Conservation (phyloP, 1,140 invertebrate species). For the Drosophila burlai region DNA sequence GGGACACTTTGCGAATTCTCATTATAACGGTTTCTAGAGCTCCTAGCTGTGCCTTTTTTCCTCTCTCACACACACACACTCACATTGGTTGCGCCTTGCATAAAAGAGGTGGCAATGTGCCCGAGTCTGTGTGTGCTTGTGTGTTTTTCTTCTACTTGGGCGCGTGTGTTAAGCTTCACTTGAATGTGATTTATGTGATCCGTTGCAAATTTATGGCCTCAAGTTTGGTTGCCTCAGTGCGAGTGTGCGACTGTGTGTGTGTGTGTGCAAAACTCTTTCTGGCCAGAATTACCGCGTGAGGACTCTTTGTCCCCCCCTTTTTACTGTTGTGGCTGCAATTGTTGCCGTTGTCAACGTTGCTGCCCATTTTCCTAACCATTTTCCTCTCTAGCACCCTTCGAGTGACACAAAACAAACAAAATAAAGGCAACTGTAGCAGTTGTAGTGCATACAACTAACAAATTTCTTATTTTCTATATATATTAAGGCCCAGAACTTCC, state of each 20-base stretch:
- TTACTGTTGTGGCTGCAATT: conserved; percentile 57
- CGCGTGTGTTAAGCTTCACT: conserved; percentile 83
- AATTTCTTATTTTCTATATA: conserved; percentile 42
- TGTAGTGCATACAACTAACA: conserved; percentile 27
- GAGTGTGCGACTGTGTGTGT: neutral
- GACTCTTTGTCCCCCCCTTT: conserved; percentile 27
- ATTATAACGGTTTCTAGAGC: conserved; percentile 44
- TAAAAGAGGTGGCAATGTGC: conserved; percentile 15
- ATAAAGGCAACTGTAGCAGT: conserved; percentile 17
- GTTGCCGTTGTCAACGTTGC: conserved; percentile 40
- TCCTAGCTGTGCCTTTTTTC: conserved; percentile 40
- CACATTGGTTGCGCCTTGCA: conserved; percentile 2
- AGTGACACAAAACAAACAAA: conserved; percentile 72
- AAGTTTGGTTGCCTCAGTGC: conserved; percentile 68
- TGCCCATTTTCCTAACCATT: conserved; percentile 2
- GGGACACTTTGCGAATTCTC: conserved; percentile 38
- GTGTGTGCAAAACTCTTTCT: conserved; percentile 55
- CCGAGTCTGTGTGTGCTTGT: conserved; percentile 14
- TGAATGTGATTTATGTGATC: conserved; percentile 84
- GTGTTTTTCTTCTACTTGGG: conserved; percentile 72
- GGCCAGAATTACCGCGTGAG: conserved; percentile 71
- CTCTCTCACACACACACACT: conserved; percentile 15
- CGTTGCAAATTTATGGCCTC: conserved; percentile 79
- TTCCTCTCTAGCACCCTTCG: conserved; percentile 22
- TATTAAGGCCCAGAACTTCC: conserved; percentile 25